A percentile compares a stretch with the other conserved stretches of the same genome.
These are phyloP conservation scores for Brotogeris chrysoptera DNA, from an alignment of 2,797 vertebrate genomes.

Conservation along the genomic window DNA sequence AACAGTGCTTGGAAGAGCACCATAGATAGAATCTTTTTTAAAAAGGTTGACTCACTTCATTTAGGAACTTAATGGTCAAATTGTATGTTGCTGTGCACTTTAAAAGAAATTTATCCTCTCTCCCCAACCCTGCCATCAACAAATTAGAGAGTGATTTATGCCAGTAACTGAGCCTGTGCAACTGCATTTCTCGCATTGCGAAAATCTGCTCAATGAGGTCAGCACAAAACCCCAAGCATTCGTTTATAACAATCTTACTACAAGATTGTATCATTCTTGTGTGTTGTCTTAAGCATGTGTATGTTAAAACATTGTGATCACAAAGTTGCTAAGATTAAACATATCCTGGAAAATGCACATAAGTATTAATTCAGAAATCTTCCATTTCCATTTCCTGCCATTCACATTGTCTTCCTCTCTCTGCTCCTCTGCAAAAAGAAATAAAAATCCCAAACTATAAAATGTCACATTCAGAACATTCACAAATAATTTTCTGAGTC, in stretches of 20 bases:
- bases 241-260: not conserved
- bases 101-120: not conserved
- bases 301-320: not conserved
- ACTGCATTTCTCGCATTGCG: not conserved
- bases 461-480: conserved; percentile 35
- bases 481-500: conserved; percentile 42
- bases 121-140: not conserved
- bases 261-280: not conserved
- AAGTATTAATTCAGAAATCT: conserved; percentile 9
- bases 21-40: not conserved
- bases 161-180: not conserved
- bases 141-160: conserved; percentile 19
- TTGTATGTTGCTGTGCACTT: conserved; percentile 1
- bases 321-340: not conserved
- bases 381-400: not conserved
- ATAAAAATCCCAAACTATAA: conserved; percentile 36
- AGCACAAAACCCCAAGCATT: not conserved
- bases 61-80: conserved; percentile 11
- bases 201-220: not conserved
- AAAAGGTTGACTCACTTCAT: not conserved
- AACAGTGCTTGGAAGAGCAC: conserved; percentile 13
- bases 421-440: not conserved
- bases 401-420: not conserved
- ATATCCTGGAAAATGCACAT: not conserved
- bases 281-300: not conserved